These are phyloP conservation scores for Passer montanus DNA, from an alignment of 2,113 vertebrate species.

Conservation along the genomic window DNA sequence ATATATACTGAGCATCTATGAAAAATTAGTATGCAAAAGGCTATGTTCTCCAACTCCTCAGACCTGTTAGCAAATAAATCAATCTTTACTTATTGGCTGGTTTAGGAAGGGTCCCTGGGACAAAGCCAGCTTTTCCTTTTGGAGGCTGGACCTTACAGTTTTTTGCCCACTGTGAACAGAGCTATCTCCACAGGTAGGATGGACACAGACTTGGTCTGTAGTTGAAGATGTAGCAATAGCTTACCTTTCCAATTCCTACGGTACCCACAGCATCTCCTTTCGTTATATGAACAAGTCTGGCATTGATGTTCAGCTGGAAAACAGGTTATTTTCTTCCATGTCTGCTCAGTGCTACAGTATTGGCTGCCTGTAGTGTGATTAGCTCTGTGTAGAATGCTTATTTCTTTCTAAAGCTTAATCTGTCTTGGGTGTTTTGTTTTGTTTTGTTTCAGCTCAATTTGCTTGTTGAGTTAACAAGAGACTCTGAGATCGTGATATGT, in stretches of 20 bases:
- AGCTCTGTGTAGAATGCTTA: not conserved
- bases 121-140: not conserved
- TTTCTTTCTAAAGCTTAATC: not conserved
- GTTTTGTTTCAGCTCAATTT: conserved; percentile 30
- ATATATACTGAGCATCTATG: not conserved
- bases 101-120: not conserved
- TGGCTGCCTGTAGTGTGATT: not conserved
- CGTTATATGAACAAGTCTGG: not conserved
- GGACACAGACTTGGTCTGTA: not conserved
- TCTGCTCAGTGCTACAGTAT: not conserved
- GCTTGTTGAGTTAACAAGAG: conserved; percentile 19
- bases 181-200: rapidly evolving
- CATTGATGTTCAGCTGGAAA: not conserved
- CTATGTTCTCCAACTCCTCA: not conserved
- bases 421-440: conserved; percentile 5
- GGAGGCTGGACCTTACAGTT: not conserved
- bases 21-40: not conserved
- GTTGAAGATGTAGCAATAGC: not conserved
- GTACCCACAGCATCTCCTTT: not conserved
- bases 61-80: not conserved
- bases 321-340: not conserved
- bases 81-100: not conserved
- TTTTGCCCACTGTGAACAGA: not conserved
- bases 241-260: not conserved
- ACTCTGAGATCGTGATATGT: conserved; percentile 6